phyloP scores from a whole-genome alignment of 2,113 vertebrate genomes.

The Brachypteracias leptosomus region DNA sequence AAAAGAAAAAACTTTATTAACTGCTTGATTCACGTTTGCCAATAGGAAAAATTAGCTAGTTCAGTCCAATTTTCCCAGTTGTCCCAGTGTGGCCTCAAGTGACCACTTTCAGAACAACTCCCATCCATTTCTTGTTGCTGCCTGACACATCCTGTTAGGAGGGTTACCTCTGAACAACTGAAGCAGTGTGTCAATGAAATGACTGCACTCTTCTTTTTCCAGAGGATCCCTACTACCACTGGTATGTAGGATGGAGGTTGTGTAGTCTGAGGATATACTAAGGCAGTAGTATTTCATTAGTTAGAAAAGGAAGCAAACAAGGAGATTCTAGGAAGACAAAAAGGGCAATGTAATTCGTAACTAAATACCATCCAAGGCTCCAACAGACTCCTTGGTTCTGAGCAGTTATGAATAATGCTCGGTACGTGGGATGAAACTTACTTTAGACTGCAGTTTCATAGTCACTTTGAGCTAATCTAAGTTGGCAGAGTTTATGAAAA shows the following conservation, averaged over 20 bases:
- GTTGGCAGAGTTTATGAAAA: background rate
- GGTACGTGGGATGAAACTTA: background rate
- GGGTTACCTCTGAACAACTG: background rate
- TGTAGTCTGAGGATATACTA: background rate
- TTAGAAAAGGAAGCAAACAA: background rate
- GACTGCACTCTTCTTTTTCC: background rate
- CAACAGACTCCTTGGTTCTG: background rate
- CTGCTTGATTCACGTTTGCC: background rate
- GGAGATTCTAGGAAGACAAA: background rate
- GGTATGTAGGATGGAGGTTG: background rate
- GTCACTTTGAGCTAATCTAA: constrained; percentile 34
- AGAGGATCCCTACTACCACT: background rate
- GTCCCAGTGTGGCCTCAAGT: background rate
- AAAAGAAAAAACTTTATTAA: background rate
- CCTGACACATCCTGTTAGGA: background rate
- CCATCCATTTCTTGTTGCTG: background rate
- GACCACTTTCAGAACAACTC: background rate
- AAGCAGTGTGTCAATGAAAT: background rate
- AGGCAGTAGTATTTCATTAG: background rate
- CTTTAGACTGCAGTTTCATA: constrained; percentile 27
- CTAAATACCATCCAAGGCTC: background rate
- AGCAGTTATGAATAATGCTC: constrained; percentile 7
- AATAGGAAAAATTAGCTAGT: background rate
- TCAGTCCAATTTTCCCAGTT: background rate
- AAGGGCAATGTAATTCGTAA: background rate